phyloP scores from a whole-genome alignment of 1,140 invertebrate species.

The Sycophaga agraensis region DNA sequence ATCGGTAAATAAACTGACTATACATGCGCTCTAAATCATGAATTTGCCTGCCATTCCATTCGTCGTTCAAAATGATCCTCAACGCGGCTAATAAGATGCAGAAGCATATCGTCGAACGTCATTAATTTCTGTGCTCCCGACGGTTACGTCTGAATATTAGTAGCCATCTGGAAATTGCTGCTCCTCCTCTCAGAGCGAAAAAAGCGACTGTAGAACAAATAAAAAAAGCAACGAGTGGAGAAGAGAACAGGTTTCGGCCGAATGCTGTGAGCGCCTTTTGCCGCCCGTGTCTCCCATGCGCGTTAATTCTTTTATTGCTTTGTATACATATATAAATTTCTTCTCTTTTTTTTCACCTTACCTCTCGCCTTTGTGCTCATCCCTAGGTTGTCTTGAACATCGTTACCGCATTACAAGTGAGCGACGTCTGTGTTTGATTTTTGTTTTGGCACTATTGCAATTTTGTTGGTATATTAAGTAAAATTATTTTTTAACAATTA shows the following conservation, averaged over 20 bases:
- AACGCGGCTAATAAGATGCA: slow-evolving; percentile 11
- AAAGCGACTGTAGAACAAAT: background rate
- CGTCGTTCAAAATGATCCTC: background rate
- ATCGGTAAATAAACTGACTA: slow-evolving; percentile 11
- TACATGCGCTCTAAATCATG: background rate
- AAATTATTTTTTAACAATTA: too few relatives aligned
- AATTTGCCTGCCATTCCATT: slow-evolving; percentile 5
- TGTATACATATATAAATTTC: slow-evolving; percentile 21
- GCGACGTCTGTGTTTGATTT: too few relatives aligned
- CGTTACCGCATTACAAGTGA: slow-evolving; percentile 8
- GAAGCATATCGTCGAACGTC: slow-evolving; percentile 8
- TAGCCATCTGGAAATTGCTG: slow-evolving; percentile 3
- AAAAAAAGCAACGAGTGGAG: background rate
- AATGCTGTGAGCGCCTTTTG: slow-evolving; percentile 3
- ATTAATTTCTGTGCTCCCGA: slow-evolving; percentile 13
- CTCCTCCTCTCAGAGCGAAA: background rate
- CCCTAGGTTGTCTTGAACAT: slow-evolving; percentile 1
- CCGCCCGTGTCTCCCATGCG: background rate
- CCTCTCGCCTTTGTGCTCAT: background rate
- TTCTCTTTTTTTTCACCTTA: slow-evolving; percentile 2
- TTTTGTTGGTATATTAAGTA: too few relatives aligned
- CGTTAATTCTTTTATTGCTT: slow-evolving; percentile 24
- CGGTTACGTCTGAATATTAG: slow-evolving; percentile 6
- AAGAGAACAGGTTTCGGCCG: slow-evolving; percentile 6
- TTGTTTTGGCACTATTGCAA: too few relatives aligned